Conservation (phyloP, 1,140 invertebrate species). For the Idris sp. region DNA sequence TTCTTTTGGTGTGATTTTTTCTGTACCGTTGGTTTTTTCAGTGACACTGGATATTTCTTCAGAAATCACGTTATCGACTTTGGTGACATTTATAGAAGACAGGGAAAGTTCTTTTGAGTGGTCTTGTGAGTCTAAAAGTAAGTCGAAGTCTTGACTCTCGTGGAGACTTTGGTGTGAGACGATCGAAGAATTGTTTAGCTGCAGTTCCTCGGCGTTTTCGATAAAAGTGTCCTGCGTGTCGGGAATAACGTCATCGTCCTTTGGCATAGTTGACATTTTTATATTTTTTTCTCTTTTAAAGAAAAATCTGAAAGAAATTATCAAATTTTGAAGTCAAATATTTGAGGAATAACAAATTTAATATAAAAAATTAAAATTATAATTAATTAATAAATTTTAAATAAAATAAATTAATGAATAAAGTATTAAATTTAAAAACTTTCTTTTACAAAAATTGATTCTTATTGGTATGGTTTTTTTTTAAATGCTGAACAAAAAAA, state of each 20-base stretch:
- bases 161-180: slow-evolving; percentile 6
- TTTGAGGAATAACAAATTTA: no score
- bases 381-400: no score
- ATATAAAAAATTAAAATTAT: no score
- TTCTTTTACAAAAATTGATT: no score
- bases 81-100: background rate
- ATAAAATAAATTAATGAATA: no score
- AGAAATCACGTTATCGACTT: background rate
- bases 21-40: no score
- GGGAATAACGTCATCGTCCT: slow-evolving; percentile 17
- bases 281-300: no score
- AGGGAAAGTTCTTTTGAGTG: background rate
- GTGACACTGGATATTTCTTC: background rate
- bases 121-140: slow-evolving; percentile 38
- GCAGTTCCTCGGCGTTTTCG: slow-evolving; percentile 22
- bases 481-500: no score
- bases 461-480: no score
- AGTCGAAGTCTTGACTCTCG: slow-evolving; percentile 70
- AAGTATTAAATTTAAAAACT: no score
- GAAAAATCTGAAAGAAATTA: background rate
- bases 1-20: background rate
- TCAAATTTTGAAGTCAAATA: no score
- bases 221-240: slow-evolving; percentile 49
- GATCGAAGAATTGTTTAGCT: slow-evolving; percentile 8
- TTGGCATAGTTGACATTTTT: no score